Evolutionary conservation across 1,140 invertebrate species (phyloP), one percentile per base, ranked within the genome.

Genomic region (Drosophila nannoptera): DNA sequence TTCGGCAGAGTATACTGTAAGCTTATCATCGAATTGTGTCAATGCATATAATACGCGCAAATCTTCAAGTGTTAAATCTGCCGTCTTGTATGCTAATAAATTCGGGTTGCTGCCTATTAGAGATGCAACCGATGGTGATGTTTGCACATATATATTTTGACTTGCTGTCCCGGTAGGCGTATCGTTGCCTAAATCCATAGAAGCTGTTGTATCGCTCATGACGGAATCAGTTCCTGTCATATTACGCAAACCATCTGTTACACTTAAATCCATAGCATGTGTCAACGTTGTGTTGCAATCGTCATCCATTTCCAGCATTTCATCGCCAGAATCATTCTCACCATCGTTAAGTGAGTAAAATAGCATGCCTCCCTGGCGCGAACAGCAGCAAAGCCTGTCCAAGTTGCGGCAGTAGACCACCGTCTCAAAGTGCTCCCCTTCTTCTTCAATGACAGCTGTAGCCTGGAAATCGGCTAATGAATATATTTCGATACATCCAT

Each of bases 351-450:
- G 90, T 29, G 94, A 93, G 87, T 95, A 97, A 87, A 97, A 96
- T 75, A 96, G 94, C 46, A 97, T 91, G 52, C 93, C 93, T 2
- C 96, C 96, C 60, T 93, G 91, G 56, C 92, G 93, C 1, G 95
- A 96, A 59, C 94, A 95, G 5, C 93, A 94, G 89, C 96, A 97
- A 14, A 98, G 90, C 55, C 95, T 92, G 78, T 97, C 96, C 48
- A 97, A 92, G 90, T 94, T 94, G 14, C 93, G 94, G 81, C 95
- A 96, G 88, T 95, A 96, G 4, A 92, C 92, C 12, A 93, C 93
- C 1, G 94, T 94, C 9, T 94, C 92, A 77, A 95, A 95, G 75
- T 92, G 93, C 35, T 92, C 91, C n/a, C 92, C 91, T 0, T 94
- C 92, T 35, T 94, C 90, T 74, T 91, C 91, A 8, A 94, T 93